A percentile compares a stretch with the other conserved stretches of the same genome.
phyloP scores from a whole-genome alignment of 23 tunicate species.

The Phallusia fumigata region DNA sequence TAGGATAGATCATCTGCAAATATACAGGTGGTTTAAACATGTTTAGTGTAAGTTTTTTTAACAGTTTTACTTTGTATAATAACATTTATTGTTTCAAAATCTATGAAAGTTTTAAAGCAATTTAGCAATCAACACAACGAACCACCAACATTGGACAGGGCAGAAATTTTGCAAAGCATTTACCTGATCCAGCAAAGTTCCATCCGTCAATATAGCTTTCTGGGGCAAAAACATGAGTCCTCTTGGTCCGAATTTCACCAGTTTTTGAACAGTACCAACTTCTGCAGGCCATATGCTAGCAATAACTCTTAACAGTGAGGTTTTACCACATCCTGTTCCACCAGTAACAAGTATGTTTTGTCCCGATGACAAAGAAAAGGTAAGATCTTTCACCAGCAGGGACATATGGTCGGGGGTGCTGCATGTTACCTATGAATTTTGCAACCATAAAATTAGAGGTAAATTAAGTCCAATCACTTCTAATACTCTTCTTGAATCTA shows the following conservation, averaged over 20 bases:
- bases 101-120: too few relatives aligned
- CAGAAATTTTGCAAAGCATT: too few relatives aligned
- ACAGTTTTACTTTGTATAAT: too few relatives aligned
- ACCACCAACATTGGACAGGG: too few relatives aligned
- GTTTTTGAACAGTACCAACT: conserved; percentile 40
- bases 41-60: too few relatives aligned
- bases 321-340: conserved; percentile 78
- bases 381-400: conserved; percentile 25
- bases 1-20: conserved; percentile 43
- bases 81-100: too few relatives aligned
- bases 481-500: background rate
- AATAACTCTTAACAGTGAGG: conserved; percentile 71
- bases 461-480: background rate
- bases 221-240: conserved; percentile 91
- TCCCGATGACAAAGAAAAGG: conserved; percentile 32
- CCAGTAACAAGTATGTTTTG: conserved; percentile 73
- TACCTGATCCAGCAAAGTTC: conserved; percentile 74
- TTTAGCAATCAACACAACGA: too few relatives aligned
- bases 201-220: conserved; percentile 70
- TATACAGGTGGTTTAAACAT: too few relatives aligned
- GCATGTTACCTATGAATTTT: conserved; percentile 42
- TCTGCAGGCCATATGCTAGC: conserved; percentile 56
- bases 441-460: background rate
- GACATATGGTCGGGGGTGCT: conserved; percentile 36
- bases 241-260: conserved; percentile 41